phyloP scores from a whole-genome alignment of 1,140 invertebrate species.

The Drosophila repletoides region DNA sequence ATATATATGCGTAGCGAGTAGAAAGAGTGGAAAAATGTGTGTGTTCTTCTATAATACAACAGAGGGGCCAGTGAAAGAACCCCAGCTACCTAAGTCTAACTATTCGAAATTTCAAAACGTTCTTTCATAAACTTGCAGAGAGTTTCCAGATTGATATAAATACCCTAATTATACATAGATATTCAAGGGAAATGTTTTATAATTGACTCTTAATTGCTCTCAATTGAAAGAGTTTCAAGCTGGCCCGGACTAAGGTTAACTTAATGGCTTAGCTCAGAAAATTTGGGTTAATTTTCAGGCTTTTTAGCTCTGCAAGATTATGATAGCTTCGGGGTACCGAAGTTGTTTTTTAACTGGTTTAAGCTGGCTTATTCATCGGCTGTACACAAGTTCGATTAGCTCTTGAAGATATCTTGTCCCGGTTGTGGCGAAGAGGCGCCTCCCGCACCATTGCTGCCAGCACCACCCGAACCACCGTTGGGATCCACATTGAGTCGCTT shows the following conservation, averaged over 20 bases:
- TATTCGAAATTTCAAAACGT: conserved; percentile 48
- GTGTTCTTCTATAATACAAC: conserved; percentile 65
- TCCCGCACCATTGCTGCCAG: neutral
- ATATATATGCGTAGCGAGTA: conserved; percentile 68
- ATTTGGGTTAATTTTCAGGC: no score
- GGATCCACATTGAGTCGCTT: conserved; percentile 70
- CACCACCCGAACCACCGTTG: neutral
- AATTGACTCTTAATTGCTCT: no score
- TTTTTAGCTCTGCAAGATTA: conserved; percentile 31
- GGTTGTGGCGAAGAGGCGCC: conserved; percentile 57
- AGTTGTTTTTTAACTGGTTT: conserved; percentile 11
- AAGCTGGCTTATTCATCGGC: conserved; percentile 26
- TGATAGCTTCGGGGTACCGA: conserved; percentile 42
- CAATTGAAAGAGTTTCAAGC: no score
- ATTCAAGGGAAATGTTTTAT: no score
- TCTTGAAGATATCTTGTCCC: conserved; percentile 78
- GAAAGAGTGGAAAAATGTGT: conserved; percentile 74
- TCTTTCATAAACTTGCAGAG: conserved; percentile 19
- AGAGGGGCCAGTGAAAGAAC: conserved; percentile 39
- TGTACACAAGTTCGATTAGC: conserved; percentile 77
- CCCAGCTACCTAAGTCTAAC: conserved; percentile 62
- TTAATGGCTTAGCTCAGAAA: no score
- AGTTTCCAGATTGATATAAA: no score
- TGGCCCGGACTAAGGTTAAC: no score
- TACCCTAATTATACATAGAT: no score